Evolutionary conservation across 2,113 vertebrate species (phyloP).

Genomic region (Zootoca vivipara): DNA sequence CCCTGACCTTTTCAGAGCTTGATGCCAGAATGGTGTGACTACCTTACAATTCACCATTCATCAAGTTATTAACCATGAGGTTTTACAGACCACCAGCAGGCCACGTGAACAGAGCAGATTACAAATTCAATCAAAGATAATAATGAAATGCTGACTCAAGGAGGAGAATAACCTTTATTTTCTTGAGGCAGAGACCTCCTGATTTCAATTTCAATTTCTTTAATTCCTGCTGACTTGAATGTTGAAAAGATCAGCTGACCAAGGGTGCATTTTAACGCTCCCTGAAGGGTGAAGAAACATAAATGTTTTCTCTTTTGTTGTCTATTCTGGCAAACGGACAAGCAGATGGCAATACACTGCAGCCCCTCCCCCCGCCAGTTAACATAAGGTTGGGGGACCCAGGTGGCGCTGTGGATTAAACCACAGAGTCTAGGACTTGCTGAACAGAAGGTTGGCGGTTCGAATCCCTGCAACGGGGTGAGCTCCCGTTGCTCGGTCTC

Average conservation of each 20-base stretch:
- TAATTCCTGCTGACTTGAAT: constrained; percentile 45
- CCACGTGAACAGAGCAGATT: constrained; percentile 35
- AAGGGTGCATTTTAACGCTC: not conserved
- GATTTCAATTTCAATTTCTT: constrained; percentile 59
- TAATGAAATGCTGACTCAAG: constrained; percentile 33
- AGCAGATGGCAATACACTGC: not conserved
- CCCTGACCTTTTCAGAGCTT: constrained; percentile 37
- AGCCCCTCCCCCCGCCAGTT: not conserved
- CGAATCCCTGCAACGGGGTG: too few species aligned
- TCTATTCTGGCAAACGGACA: not conserved
- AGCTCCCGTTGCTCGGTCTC: too few species aligned
- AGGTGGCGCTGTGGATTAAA: too few species aligned
- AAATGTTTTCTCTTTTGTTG: not conserved
- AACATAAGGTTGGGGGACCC: not conserved
- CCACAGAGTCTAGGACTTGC: too few species aligned
- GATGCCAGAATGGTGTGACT: constrained; percentile 11
- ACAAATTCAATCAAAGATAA: constrained; percentile 58
- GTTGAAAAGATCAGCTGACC: constrained; percentile 21
- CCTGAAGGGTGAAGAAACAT: not conserved
- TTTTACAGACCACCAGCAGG: constrained; percentile 33
- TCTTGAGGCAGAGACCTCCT: constrained; percentile 54
- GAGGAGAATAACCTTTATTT: constrained; percentile 51
- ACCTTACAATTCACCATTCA: constrained; percentile 20
- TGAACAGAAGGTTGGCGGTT: too few species aligned
- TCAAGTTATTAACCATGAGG: constrained; percentile 18